These are phyloP conservation scores for Harpagifer antarcticus DNA, from an alignment of 2,797 vertebrate species.

Conservation along the genomic window DNA sequence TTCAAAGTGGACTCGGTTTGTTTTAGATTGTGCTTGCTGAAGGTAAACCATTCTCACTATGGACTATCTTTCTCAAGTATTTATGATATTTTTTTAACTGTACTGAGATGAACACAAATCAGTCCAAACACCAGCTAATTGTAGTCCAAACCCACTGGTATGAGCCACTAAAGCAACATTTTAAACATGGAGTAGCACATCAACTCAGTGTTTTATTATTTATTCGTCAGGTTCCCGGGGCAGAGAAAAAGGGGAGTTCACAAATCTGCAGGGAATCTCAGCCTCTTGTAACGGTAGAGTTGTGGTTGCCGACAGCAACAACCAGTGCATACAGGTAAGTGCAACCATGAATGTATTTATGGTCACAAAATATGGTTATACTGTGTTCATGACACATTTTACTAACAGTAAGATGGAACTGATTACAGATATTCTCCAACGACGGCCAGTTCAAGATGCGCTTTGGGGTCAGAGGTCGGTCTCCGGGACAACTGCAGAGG, in stretches of 20 bases:
- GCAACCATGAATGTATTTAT: neutral
- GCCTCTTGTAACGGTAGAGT: conserved; percentile 91
- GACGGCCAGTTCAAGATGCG: conserved; percentile 97
- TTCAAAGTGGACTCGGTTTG: neutral
- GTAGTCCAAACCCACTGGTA: neutral
- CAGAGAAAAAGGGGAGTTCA: conserved; percentile 96
- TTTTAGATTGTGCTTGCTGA: neutral
- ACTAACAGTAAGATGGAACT: conserved; percentile 1
- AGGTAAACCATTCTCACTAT: neutral
- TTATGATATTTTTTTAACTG: neutral
- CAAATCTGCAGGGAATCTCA: conserved; percentile 96
- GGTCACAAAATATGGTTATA: neutral
- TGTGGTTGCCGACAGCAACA: conserved; percentile 98
- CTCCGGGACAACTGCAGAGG: conserved; percentile 96
- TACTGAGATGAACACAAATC: neutral
- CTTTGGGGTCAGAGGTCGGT: conserved; percentile 94
- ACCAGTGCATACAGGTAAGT: conserved; percentile 93
- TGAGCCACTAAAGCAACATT: neutral
- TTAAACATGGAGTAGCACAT: conserved; percentile 17
- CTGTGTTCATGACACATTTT: neutral
- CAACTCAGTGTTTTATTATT: conserved; percentile 5
- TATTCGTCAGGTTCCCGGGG: conserved; percentile 88
- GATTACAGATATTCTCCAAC: conserved; percentile 91
- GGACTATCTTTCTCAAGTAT: neutral
- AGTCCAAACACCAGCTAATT: neutral